Evolutionary conservation across 2,113 vertebrate genomes (phyloP), one percentile per base, ranked within the genome.

Genomic region (Indri indri): DNA sequence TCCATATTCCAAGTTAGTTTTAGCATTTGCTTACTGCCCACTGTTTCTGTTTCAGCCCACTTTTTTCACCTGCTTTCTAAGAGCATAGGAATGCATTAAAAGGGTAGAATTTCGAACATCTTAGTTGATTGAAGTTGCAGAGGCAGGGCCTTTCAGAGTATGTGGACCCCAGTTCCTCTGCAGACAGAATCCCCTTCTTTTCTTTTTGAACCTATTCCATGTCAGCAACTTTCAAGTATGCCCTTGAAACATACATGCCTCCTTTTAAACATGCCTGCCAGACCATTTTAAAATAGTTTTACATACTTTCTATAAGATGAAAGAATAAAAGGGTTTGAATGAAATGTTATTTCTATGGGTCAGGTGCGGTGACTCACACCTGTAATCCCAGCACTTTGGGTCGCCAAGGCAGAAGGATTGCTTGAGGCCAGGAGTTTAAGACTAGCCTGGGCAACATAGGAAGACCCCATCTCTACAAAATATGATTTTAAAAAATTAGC

Each of bases 171-270:
- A 17, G 54, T 3, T n/a, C 77, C 66, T 82, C 57, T 34, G 50
- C 57, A 89, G 65, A 76, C 6, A 88, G 57, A 88, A 45, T 25
- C 45, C 59, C 87, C 11, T 93, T 88, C 18, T 87, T 65, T 74
- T 76, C 82, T 80, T 63, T 71, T 61, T 63, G 50, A 96, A 79
- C 11, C 17, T 82, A 87, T 94, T 86, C 68, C 42, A 88, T 92
- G 61, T 68, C 40, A 92, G 63, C 74, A 95, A 61, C 34, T 80
- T 92, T 89, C 37, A 88, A 71, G 70, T 65, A 50, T 71, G 54
- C 37, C 63, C 45, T 95, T 95, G 85, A 79, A 92, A 86, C 34
- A n/a, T 40, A 47, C 12, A 37, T 86, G 22, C 52, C 59, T 74
- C 47, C 50, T 91, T 92, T 81, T 23, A 91, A 79, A 65, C 30